Evolutionary conservation across 2,888 invertebrate species (phyloP).

Genomic region (Ischnura elegans): DNA sequence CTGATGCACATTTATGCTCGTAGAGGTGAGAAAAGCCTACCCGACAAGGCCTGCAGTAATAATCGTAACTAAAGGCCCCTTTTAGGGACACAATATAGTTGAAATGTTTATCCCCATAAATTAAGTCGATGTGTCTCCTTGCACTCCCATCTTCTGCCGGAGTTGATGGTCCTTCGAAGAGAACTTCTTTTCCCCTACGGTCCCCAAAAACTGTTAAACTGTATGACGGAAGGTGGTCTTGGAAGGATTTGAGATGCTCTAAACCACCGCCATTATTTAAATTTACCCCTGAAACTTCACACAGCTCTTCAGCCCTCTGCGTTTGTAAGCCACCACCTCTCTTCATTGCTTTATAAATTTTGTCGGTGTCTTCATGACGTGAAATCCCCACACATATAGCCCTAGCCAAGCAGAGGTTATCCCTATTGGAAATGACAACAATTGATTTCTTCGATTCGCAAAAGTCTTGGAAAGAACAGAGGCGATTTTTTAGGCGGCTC

Average conservation of each 20-base stretch:
- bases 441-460: neutral
- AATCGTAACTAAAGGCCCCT: neutral
- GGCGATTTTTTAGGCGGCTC: neutral
- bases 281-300: neutral
- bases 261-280: conserved; percentile 6
- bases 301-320: neutral
- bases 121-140: conserved; percentile 2
- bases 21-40: neutral
- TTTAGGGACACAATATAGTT: conserved; percentile 4
- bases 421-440: neutral
- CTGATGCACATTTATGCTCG: too few relatives aligned
- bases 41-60: conserved; percentile 36
- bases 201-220: neutral
- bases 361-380: neutral
- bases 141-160: too few relatives aligned
- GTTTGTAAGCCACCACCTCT: neutral
- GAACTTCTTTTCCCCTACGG: too few relatives aligned
- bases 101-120: neutral
- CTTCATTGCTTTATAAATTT: neutral
- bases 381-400: neutral
- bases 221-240: neutral
- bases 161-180: too few relatives aligned
- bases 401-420: neutral
- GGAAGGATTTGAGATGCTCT: neutral
- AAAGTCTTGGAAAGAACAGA: neutral